Evolutionary conservation across 1,140 invertebrate genomes (phyloP), one percentile per base, ranked within the genome.

Genomic region (Frieseomelitta varia): DNA sequence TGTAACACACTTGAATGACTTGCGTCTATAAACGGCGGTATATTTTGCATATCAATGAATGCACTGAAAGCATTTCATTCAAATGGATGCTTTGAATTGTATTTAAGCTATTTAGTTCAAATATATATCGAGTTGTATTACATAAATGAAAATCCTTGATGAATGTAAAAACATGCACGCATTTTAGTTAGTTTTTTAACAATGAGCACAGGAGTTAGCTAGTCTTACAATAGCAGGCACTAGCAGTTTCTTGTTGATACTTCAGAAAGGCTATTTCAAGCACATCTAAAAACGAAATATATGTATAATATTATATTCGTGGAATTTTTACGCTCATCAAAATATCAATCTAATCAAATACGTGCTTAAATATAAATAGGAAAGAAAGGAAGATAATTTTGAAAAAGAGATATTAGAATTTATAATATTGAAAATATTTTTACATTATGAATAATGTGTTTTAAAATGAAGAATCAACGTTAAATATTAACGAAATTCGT

Each of bases 31-130:
- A 84, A 69, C 63, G 30, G 0, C 58, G 6, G 56, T 87, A 71
- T 89, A 85, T 86, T 92, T 93, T 91, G 88, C 90, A 93, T 92
- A 68, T 65, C 88, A 90, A 92, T 92, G 90, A 92, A 76, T 24
- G 6, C 27, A 17, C 55, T 65, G 69, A 65, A 73, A 78, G 73
- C 88, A 89, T 78, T 87, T 81, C 85, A 82, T 87, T 90, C 78
- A 87, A 77, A 58, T 30, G 55, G 17, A 1, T 11, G 11, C 39
- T 27, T 30, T 14, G 3, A n/a, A 58, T 68, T 65, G 14, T 63
- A 76, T 63, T n/a, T 39, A 8, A n/a, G 21, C 19, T 19, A 30
- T 74, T 74, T 30, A 30, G 4, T 47, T 30, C 27, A 55, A 1
- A 30, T 10, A 27, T 17, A 51, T 51, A n/a, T 15, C n/a, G 51